Evolutionary conservation across 2,888 invertebrate species (phyloP), one percentile per base, ranked within the genome.

Genomic region (Mesorhabditis sp.): DNA sequence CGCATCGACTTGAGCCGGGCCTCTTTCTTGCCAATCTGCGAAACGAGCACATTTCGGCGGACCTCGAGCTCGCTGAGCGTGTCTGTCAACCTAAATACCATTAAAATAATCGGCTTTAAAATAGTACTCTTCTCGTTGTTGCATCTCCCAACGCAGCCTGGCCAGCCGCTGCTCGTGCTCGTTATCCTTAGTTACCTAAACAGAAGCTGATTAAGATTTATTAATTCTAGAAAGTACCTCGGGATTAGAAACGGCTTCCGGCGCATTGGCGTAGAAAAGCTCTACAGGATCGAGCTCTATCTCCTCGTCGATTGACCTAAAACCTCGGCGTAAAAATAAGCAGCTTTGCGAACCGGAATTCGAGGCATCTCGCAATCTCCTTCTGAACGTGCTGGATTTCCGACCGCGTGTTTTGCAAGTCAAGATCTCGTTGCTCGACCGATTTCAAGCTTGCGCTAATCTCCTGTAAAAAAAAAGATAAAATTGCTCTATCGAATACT

Each of bases 331-430:
- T 28, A 28, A 28, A 28, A 28, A 28, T 28, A 28, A 28, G 2
- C 28, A 28, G 28, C 28, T 28, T 28, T 28, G 28, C 65, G 43
- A 43, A 79, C 76, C 73, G 75, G 62, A 75, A 82, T 62, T 79
- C 75, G 6, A 82, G 67, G 65, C 80, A 81, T 10, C 75, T 66
- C 15, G 74, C 75, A n/a, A 82, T 80, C 64, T 78, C 79, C 67
- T 80, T 80, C 68, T 76, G 74, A 64, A 82, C 70, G 70, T 82
- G 81, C 41, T 73, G 73, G n/a, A 82, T 77, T 70, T 82, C 82
- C 65, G 75, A 76, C 4, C 74, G 74, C 6, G 74, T 69, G 65
- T 82, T 82, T 65, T 82, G 80, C 10, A 82, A 70, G 66, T 77
- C 74, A 42, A 82, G 72, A 58, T 75, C 74, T 66, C 79, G 75